Conservation (phyloP, 2,797 vertebrate species). For the Poecilia velifera region DNA sequence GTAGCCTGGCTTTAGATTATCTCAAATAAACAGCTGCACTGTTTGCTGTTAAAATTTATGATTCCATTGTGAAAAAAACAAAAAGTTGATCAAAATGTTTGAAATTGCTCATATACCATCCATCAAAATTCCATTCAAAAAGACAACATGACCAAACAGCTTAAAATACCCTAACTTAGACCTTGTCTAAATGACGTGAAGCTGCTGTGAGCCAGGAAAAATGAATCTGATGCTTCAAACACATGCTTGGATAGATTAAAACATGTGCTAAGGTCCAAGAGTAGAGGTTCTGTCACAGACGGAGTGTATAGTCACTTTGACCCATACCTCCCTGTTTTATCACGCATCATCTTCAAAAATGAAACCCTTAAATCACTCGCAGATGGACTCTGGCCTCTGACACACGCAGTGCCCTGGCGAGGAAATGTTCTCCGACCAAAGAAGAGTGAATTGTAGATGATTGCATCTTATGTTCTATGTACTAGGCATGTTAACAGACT, state of each 20-base stretch:
- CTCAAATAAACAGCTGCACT: background rate
- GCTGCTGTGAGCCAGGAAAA: conserved; percentile 61
- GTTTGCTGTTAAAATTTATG: background rate
- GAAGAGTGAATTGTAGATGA: conserved; percentile 39
- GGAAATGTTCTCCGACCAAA: conserved; percentile 50
- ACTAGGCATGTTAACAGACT: background rate
- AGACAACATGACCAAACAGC: background rate
- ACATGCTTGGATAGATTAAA: conserved; percentile 81
- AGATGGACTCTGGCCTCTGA: conserved; percentile 75
- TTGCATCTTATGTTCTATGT: background rate
- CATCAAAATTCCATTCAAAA: background rate
- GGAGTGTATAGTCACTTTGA: conserved; percentile 77
- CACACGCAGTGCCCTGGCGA: conserved; percentile 46
- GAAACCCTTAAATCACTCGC: conserved; percentile 78
- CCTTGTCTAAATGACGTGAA: conserved; percentile 38
- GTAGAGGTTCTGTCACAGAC: conserved; percentile 74
- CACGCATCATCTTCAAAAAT: conserved; percentile 78
- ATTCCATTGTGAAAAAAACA: background rate
- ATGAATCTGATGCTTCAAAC: conserved; percentile 82
- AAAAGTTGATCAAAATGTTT: background rate
- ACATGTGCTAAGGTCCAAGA: conserved; percentile 77
- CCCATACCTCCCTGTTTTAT: conserved; percentile 78
- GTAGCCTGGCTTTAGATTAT: background rate
- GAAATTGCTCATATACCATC: background rate
- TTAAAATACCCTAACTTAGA: conserved; percentile 9